phyloP scores from a whole-genome alignment of 2,113 vertebrate genomes.

The Ancistrus triradiatus region DNA sequence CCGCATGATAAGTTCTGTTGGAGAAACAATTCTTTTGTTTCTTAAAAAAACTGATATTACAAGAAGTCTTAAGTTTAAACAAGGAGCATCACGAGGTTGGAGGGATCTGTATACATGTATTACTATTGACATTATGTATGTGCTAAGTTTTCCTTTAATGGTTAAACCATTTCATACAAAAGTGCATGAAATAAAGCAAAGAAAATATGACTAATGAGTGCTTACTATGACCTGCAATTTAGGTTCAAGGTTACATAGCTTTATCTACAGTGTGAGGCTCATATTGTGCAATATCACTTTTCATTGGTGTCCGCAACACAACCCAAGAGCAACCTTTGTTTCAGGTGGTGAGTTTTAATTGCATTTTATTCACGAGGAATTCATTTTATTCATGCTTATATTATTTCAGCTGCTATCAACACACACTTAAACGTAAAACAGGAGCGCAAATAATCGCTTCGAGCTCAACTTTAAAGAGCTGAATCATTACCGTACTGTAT shows the following conservation, averaged over 20 bases:
- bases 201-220: neutral
- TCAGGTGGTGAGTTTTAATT: neutral
- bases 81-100: no score
- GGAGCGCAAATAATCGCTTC: neutral
- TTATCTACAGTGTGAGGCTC: neutral
- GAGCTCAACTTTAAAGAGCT: slow-evolving; percentile 27
- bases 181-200: no score
- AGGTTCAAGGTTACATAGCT: neutral
- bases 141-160: no score
- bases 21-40: no score
- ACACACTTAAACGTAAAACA: neutral
- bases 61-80: no score
- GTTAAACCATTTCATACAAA: no score
- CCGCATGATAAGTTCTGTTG: no score
- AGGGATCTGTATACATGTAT: no score
- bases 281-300: neutral
- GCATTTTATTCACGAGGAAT: neutral
- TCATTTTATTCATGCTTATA: neutral
- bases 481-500: slow-evolving; percentile 47
- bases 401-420: neutral
- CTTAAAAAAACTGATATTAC: no score
- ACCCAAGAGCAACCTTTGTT: no score
- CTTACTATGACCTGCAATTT: neutral
- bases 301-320: neutral
- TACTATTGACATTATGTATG: no score